A percentile compares a stretch with the other conserved stretches of the same genome.
phyloP scores from a whole-genome alignment of 2,888 invertebrate genomes.

The Himalopsyche kuldschensis region DNA sequence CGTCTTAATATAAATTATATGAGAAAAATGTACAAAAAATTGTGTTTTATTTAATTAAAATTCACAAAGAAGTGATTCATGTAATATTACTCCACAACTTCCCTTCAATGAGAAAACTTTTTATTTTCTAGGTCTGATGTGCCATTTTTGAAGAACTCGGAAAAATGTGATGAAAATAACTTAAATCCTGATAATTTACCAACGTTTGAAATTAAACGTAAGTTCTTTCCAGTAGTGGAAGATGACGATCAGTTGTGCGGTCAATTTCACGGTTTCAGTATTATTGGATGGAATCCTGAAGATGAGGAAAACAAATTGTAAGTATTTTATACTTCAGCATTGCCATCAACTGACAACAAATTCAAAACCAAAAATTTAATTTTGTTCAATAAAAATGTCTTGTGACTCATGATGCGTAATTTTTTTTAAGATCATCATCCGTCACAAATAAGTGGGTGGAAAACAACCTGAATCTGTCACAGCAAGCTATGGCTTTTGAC shows the following conservation, averaged over 20 bases:
- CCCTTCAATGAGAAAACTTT: neutral
- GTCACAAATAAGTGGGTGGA: slow-evolving; percentile 53
- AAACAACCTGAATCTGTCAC: slow-evolving; percentile 54
- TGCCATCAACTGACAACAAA: neutral
- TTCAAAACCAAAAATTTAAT: too few relatives aligned
- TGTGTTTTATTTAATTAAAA: too few relatives aligned
- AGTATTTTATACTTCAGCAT: neutral
- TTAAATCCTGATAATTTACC: slow-evolving; percentile 16
- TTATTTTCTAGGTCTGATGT: slow-evolving; percentile 35
- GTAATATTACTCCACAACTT: too few relatives aligned
- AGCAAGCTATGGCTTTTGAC: slow-evolving; percentile 65
- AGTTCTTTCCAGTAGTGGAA: slow-evolving; percentile 47
- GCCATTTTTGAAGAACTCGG: slow-evolving; percentile 25
- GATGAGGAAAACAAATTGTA: slow-evolving; percentile 51
- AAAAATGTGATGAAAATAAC: neutral
- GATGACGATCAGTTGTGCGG: slow-evolving; percentile 59
- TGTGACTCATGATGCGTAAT: neutral
- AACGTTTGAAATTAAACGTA: slow-evolving; percentile 37
- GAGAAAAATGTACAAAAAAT: too few relatives aligned
- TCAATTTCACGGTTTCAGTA: slow-evolving; percentile 63
- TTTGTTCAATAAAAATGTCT: too few relatives aligned
- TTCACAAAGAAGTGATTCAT: too few relatives aligned
- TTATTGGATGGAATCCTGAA: slow-evolving; percentile 62
- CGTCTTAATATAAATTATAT: too few relatives aligned
- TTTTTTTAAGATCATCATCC: slow-evolving; percentile 16